Conservation (phyloP, 1,140 invertebrate species). For the Drosophila erecta region DNA sequence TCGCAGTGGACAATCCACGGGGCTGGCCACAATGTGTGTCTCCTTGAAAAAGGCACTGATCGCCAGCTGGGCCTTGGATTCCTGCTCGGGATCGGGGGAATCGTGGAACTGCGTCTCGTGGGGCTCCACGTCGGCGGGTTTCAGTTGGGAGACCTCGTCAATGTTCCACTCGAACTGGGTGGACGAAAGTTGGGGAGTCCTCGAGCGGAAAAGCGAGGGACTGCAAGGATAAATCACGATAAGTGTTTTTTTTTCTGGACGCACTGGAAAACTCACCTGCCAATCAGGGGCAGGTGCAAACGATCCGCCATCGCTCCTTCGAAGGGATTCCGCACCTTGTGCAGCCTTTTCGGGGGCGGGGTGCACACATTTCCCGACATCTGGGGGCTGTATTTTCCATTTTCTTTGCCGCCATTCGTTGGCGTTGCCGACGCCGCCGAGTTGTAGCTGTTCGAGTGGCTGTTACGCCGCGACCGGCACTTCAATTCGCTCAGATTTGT, state of each 20-base stretch:
- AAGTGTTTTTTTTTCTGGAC: neutral
- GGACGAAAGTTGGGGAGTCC: constrained; percentile 83
- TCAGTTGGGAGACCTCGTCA: constrained; percentile 85
- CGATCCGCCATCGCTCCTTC: constrained; percentile 72
- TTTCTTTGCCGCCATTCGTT: constrained; percentile 69
- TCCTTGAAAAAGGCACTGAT: constrained; percentile 86
- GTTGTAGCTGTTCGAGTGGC: constrained; percentile 21
- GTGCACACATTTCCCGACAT: constrained; percentile 60
- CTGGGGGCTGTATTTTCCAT: constrained; percentile 56
- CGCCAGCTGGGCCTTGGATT: constrained; percentile 85
- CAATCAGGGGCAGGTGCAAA: constrained; percentile 80
- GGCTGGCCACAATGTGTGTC: constrained; percentile 86
- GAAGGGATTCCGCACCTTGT: constrained; percentile 79
- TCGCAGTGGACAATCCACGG: constrained; percentile 79
- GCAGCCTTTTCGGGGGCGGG: constrained; percentile 76
- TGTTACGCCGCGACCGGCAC: constrained; percentile 34
- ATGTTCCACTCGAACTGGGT: constrained; percentile 86
- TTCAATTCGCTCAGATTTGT: constrained; percentile 54
- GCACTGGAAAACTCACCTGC: constrained; percentile 58
- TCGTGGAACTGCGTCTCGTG: constrained; percentile 85
- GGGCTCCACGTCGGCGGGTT: constrained; percentile 86
- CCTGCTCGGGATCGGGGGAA: constrained; percentile 85
- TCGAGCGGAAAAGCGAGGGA: constrained; percentile 75
- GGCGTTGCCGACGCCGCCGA: constrained; percentile 49
- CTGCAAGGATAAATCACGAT: constrained; percentile 31